Percentiles rank a stretch among this genome's conserved stretches.
Evolutionary conservation across 2,888 invertebrate species (phyloP).

Genomic region (Mamestra brassicae): DNA sequence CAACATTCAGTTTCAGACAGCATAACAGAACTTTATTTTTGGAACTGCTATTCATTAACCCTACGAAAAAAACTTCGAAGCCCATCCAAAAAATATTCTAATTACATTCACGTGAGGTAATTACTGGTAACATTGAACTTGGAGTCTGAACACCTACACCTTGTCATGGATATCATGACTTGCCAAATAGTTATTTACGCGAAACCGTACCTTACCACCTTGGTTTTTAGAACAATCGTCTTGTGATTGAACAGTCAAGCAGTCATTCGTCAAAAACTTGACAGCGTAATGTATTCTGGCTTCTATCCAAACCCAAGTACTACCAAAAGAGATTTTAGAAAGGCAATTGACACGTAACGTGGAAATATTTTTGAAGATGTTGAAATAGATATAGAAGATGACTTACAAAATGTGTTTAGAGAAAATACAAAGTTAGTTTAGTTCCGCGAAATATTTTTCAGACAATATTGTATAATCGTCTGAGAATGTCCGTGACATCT

Average conservation of each 20-base stretch:
- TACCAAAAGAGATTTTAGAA: conserved; percentile 62
- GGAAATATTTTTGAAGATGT: conserved; percentile 23
- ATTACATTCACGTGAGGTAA: conserved; percentile 78
- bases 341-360: conserved; percentile 44
- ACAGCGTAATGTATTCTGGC: conserved; percentile 75
- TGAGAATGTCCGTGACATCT: conserved; percentile 49
- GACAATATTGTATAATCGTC: conserved; percentile 49
- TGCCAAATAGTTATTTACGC: conserved; percentile 49
- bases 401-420: conserved; percentile 22
- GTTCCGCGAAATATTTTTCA: conserved; percentile 35
- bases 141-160: conserved; percentile 73
- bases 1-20: conserved; percentile 2
- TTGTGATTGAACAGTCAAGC: conserved; percentile 51
- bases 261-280: conserved; percentile 62
- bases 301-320: conserved; percentile 72
- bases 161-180: conserved; percentile 31
- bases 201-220: conserved; percentile 55
- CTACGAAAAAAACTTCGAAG: conserved; percentile 39
- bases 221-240: conserved; percentile 59
- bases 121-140: conserved; percentile 86
- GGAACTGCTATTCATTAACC: conserved; percentile 40
- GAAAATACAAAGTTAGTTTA: conserved; percentile 33
- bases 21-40: conserved; percentile 33
- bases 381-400: conserved; percentile 7
- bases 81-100: conserved; percentile 68